These are phyloP conservation scores for Agrilus biguttatus DNA, from an alignment of 2,888 invertebrate species.

Conservation along the genomic window DNA sequence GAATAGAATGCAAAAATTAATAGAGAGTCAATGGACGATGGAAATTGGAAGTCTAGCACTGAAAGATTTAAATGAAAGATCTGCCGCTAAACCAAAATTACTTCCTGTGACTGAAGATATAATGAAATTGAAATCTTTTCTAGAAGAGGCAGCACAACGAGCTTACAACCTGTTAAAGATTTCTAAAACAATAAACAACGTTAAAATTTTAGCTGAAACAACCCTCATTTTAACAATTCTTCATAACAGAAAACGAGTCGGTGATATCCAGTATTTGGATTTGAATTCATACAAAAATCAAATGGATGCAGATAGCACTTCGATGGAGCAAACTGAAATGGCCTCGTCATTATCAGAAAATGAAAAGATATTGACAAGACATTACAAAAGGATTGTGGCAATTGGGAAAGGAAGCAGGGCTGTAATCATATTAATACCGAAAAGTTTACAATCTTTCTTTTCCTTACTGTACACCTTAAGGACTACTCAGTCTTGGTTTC, in stretches of 20 bases:
- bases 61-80: slow-evolving; percentile 8
- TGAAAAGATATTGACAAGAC: slow-evolving; percentile 7
- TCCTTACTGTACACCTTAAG: slow-evolving; percentile 5
- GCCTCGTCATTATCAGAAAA: slow-evolving; percentile 4
- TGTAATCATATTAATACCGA: slow-evolving; percentile 9
- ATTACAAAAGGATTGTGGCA: slow-evolving; percentile 7
- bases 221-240: slow-evolving; percentile 7
- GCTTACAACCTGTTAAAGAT: slow-evolving; percentile 2
- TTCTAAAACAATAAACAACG: not conserved
- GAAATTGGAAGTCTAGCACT: slow-evolving; percentile 9
- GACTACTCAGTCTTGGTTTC: slow-evolving; percentile 4
- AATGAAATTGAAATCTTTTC: slow-evolving; percentile 2
- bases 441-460: slow-evolving; percentile 6
- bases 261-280: slow-evolving; percentile 9
- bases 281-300: slow-evolving; percentile 5
- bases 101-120: slow-evolving; percentile 5
- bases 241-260: slow-evolving; percentile 10
- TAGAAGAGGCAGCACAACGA: slow-evolving; percentile 3
- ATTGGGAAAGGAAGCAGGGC: slow-evolving; percentile 8
- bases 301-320: not conserved
- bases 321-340: slow-evolving; percentile 3
- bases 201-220: slow-evolving; percentile 8
- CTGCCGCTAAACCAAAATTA: slow-evolving; percentile 4
- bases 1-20: slow-evolving; percentile 6
- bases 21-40: slow-evolving; percentile 7